phyloP scores from a whole-genome alignment of 1,140 invertebrate genomes.

The Heterodera carotae region DNA sequence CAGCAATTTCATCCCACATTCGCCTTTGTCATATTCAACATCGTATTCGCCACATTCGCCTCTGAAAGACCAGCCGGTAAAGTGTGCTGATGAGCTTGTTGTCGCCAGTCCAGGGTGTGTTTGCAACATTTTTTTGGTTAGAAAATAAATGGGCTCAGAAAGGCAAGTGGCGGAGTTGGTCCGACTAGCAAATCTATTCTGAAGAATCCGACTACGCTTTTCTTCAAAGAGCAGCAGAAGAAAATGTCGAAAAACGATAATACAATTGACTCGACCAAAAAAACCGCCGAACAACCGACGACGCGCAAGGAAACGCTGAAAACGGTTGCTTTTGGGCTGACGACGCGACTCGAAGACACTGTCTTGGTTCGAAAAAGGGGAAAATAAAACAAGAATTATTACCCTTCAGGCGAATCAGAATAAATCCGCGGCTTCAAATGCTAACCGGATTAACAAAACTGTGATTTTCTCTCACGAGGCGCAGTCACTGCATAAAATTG shows the following conservation, averaged over 20 bases:
- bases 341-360: slow-evolving; percentile 16
- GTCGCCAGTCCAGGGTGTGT: background rate
- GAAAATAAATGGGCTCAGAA: too few species aligned
- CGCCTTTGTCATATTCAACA: slow-evolving; percentile 12
- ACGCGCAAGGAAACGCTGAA: slow-evolving; percentile 20
- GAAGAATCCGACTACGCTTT: slow-evolving; percentile 15
- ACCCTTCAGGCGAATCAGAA: slow-evolving; percentile 13
- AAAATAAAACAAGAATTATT: background rate
- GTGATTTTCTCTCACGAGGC: slow-evolving; percentile 27
- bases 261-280: background rate
- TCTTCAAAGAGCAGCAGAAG: background rate
- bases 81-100: background rate
- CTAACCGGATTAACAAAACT: slow-evolving; percentile 5
- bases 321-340: slow-evolving; percentile 32
- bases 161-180: background rate
- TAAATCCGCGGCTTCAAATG: background rate
- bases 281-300: background rate
- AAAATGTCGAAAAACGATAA: slow-evolving; percentile 10
- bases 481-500: slow-evolving; percentile 27
- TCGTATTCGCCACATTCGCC: slow-evolving; percentile 23
- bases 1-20: slow-evolving; percentile 18
- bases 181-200: slow-evolving; percentile 18
- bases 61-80: background rate
- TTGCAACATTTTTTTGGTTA: too few species aligned
- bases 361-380: slow-evolving; percentile 1